Conservation (phyloP, 2,888 invertebrate genomes). For the Elmis aenea region DNA sequence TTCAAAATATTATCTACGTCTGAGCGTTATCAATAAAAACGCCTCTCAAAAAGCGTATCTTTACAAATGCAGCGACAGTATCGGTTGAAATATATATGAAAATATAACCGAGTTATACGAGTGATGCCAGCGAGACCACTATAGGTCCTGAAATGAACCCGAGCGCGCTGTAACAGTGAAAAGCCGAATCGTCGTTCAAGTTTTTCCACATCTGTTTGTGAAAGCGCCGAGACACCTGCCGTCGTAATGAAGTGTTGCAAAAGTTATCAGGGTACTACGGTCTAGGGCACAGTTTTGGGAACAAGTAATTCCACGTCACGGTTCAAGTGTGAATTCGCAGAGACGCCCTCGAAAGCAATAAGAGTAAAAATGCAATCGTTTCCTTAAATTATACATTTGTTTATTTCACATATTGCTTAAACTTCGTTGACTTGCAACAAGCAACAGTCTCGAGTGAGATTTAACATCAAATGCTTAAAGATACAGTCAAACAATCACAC, state of each 20-base stretch:
- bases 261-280: slow-evolving; percentile 32
- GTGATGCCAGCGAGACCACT: slow-evolving; percentile 9
- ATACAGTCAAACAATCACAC: slow-evolving; percentile 20
- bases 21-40: no score
- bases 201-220: background rate
- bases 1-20: no score
- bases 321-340: slow-evolving; percentile 24
- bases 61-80: no score
- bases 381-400: slow-evolving; percentile 40
- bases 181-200: no score
- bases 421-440: slow-evolving; percentile 40
- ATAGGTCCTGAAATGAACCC: no score
- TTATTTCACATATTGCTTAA: slow-evolving; percentile 44
- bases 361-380: slow-evolving; percentile 32
- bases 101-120: slow-evolving; percentile 15
- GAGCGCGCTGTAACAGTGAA: no score
- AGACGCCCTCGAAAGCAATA: no score
- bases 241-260: slow-evolving; percentile 37
- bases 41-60: no score
- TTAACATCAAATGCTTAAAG: slow-evolving; percentile 46
- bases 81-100: slow-evolving; percentile 16
- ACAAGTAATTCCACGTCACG: slow-evolving; percentile 18
- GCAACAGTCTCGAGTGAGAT: slow-evolving; percentile 43
- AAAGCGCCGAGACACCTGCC: slow-evolving; percentile 14
- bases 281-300: slow-evolving; percentile 23